Conservation (phyloP, 2,888 invertebrate species). For the Tridacna gigas region DNA sequence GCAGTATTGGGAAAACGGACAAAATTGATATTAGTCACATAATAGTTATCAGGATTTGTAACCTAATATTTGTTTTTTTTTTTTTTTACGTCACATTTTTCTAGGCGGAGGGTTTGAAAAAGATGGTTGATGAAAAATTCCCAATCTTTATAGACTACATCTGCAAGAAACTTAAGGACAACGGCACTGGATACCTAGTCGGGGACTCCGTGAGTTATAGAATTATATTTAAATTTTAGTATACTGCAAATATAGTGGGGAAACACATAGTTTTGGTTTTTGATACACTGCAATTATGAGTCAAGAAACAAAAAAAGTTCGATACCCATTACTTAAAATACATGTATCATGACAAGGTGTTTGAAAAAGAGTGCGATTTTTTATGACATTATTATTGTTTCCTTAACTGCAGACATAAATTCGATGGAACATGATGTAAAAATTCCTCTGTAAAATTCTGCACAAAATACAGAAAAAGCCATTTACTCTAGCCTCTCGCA, state of each 20-base stretch:
- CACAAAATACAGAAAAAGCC: too few species aligned
- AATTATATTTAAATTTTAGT: neutral
- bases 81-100: neutral
- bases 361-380: too few species aligned
- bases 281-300: too few species aligned
- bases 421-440: too few species aligned
- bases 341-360: too few species aligned
- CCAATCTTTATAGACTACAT: neutral
- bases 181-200: neutral
- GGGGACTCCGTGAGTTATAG: neutral
- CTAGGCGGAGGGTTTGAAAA: neutral
- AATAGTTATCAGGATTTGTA: neutral
- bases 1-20: neutral
- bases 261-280: too few species aligned
- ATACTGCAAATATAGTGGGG: neutral
- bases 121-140: neutral
- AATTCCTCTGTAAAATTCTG: too few species aligned
- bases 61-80: neutral
- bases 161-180: neutral
- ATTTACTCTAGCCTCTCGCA: too few species aligned
- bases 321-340: too few species aligned
- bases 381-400: too few species aligned
- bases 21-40: neutral
- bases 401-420: too few species aligned
- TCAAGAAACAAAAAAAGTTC: too few species aligned